Percentiles rank a stretch among this genome's conserved stretches.
Evolutionary conservation across 1,140 invertebrate species (phyloP).

Genomic region (Camponotus floridanus): DNA sequence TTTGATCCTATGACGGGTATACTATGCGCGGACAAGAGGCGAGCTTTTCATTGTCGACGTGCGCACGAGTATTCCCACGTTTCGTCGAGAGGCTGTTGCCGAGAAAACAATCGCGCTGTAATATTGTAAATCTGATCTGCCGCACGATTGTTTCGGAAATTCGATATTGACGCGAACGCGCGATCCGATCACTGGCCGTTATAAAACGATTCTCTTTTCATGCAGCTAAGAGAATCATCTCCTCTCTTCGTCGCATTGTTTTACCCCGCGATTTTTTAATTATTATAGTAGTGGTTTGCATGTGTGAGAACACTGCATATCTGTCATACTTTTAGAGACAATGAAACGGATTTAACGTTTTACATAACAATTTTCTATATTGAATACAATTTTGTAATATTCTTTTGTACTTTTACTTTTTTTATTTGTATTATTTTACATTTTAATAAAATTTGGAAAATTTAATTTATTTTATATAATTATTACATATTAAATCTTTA

Average conservation of each 20-base stretch:
- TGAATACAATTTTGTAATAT: too few species aligned
- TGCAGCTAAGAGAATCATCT: constrained; percentile 8
- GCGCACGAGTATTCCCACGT: constrained; percentile 80
- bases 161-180: constrained; percentile 53
- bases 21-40: constrained; percentile 63
- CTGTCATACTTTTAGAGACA: background rate
- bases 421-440: background rate
- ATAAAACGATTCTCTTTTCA: constrained; percentile 56
- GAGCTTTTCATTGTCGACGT: constrained; percentile 75
- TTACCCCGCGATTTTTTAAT: background rate
- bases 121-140: constrained; percentile 70
- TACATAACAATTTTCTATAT: background rate
- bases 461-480: background rate
- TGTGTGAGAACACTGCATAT: background rate
- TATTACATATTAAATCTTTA: background rate
- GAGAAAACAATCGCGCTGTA: constrained; percentile 76
- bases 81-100: constrained; percentile 76
- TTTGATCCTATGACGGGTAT: constrained; percentile 78
- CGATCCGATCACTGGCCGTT: constrained; percentile 33
- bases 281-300: too few species aligned
- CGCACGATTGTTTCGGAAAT: constrained; percentile 68
- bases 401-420: background rate
- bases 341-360: background rate
- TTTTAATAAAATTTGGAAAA: constrained; percentile 18
- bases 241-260: background rate